These are phyloP conservation scores for Ornithoptera priamus DNA, from an alignment of 2,888 invertebrate species.

Conservation along the genomic window DNA sequence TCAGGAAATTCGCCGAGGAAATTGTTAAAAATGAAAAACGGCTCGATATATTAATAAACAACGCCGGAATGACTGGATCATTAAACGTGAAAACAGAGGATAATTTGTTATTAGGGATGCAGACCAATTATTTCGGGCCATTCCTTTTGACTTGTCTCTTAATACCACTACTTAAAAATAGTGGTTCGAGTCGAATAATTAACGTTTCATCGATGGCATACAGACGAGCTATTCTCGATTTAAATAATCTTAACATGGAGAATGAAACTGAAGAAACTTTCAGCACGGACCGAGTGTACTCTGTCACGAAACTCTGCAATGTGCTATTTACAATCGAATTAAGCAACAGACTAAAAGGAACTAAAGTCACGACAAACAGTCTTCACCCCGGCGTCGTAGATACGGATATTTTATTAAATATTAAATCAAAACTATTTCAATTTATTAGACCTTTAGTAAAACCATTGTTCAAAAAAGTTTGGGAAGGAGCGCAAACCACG, in stretches of 20 bases:
- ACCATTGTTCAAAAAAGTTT: constrained; percentile 45
- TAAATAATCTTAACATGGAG: constrained; percentile 38
- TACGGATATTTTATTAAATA: constrained; percentile 81
- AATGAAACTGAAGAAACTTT: constrained; percentile 20
- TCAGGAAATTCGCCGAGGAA: constrained; percentile 79
- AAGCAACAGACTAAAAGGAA: constrained; percentile 82
- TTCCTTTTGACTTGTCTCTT: constrained; percentile 83
- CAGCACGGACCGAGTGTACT: constrained; percentile 34
- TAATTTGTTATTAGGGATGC: constrained; percentile 80
- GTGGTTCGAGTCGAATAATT: constrained; percentile 50
- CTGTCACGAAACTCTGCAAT: constrained; percentile 86
- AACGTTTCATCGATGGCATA: constrained; percentile 51
- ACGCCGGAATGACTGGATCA: constrained; percentile 73
- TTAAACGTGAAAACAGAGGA: constrained; percentile 74
- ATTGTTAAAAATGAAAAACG: constrained; percentile 65
- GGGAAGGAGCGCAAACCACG: constrained; percentile 73
- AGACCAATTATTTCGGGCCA: constrained; percentile 80
- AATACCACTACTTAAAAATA: constrained; percentile 52
- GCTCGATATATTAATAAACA: constrained; percentile 81
- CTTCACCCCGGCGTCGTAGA: constrained; percentile 90
- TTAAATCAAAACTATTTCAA: constrained; percentile 36
- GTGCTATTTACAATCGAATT: constrained; percentile 86
- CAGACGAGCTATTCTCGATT: constrained; percentile 38
- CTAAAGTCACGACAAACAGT: constrained; percentile 87
- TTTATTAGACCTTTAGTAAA: constrained; percentile 60